A percentile compares a stretch with the other conserved stretches of the same genome.
Evolutionary conservation across 2,888 invertebrate species (phyloP).

Genomic region (Drosophila vallismaia): DNA sequence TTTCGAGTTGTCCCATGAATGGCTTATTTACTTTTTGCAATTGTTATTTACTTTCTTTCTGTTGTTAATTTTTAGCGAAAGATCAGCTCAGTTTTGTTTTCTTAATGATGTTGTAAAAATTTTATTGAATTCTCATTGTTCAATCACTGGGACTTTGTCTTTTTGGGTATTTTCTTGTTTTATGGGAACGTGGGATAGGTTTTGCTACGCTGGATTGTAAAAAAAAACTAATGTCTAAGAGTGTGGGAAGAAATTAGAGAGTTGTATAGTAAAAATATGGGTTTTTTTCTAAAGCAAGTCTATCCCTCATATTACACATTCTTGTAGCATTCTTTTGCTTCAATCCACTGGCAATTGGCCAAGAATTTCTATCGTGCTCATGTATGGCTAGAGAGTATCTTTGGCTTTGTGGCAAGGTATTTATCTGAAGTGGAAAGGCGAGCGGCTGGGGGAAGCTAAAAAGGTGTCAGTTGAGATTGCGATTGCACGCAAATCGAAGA

Average conservation of each 20-base stretch:
- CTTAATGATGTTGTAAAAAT: constrained; percentile 67
- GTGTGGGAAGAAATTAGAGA: constrained; percentile 33
- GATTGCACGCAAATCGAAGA: constrained; percentile 78
- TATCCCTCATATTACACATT: constrained; percentile 3
- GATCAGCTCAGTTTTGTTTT: constrained; percentile 55
- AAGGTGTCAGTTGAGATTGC: constrained; percentile 73
- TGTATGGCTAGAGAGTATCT: constrained; percentile 15
- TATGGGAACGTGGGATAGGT: constrained; percentile 73
- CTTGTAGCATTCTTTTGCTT: constrained; percentile 4
- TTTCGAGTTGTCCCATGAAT: constrained; percentile 30
- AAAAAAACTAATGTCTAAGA: constrained; percentile 17
- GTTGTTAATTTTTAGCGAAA: constrained; percentile 42
- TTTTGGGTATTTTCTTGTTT: constrained; percentile 24
- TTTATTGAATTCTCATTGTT: constrained; percentile 49
- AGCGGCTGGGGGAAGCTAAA: constrained; percentile 24
- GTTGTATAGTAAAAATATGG: constrained; percentile 1
- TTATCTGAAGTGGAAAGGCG: constrained; percentile 31
- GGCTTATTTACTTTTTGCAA: constrained; percentile 28
- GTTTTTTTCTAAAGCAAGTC: background rate
- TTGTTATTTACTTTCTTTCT: constrained; percentile 40
- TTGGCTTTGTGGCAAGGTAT: constrained; percentile 14
- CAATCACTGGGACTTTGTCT: constrained; percentile 37
- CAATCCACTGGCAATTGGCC: constrained; percentile 8
- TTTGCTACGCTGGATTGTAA: constrained; percentile 5
- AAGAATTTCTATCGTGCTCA: constrained; percentile 23